Evolutionary conservation across 2,888 invertebrate genomes (phyloP), one percentile per base, ranked within the genome.

Genomic region (Macaria liturata): DNA sequence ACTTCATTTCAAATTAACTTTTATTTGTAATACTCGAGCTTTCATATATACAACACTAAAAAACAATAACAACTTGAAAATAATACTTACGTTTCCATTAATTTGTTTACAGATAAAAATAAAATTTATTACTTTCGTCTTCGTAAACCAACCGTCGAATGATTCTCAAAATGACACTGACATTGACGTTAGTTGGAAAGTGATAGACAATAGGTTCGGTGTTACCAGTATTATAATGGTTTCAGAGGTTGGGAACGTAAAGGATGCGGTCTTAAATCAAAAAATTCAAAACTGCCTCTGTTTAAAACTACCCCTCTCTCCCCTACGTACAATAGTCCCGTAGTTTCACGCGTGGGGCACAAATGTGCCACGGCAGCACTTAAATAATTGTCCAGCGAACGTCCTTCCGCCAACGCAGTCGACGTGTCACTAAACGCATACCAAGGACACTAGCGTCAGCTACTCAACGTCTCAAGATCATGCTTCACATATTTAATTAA

Each of bases 251-350:
- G 45, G 32, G 55, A 55, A 55, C 6, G 49, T 34, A 55, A 49
- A 55, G 32, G 39, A 49, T 49, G 31, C 49, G 56, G 46, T 56
- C 50, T 46, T 46, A 50, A 50, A 56, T 43, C 56, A 32, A 49
- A 56, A 31, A 56, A 56, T 56, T 56, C 45, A 56, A 56, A 56
- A 56, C 56, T 56, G 56, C 56, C 56, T 56, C 56, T 56, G 56
- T 56, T 56, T 49, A 44, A 56, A 56, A 56, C 56, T 56, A 30
- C 45, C 56, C 56, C 50, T 46, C 46, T 50, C 50, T 50, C 56
- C 56, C 56, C 49, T 49, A 49, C 48, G n/a, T n/a, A n/a, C n/a
- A n/a, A n/a, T n/a, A n/a, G n/a, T n/a, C n/a, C n/a, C n/a, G n/a
- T n/a, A n/a, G n/a, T n/a, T n/a, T n/a, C n/a, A n/a, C n/a, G n/a